Percentiles rank a stretch among this genome's conserved stretches.
phyloP scores from a whole-genome alignment of 2,888 invertebrate species.

The Allygus modestus region DNA sequence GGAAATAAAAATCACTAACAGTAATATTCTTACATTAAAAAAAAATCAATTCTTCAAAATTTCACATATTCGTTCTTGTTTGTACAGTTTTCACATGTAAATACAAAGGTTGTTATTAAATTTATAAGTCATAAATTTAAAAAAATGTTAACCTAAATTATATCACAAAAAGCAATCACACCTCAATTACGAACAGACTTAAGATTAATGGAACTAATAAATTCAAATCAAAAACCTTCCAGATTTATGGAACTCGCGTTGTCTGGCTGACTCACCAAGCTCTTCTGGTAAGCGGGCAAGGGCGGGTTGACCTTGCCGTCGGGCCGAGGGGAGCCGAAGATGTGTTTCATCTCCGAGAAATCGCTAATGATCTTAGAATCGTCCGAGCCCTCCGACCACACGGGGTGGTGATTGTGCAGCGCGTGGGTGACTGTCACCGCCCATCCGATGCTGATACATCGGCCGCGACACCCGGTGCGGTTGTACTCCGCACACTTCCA shows the following conservation, averaged over 20 bases:
- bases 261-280: not conserved
- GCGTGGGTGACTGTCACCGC: conserved; percentile 60
- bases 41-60: too few species aligned
- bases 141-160: not conserved
- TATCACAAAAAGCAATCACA: conserved; percentile 40
- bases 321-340: conserved; percentile 4
- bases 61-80: too few species aligned
- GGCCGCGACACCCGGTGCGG: conserved; percentile 60
- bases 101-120: too few species aligned
- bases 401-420: conserved; percentile 58
- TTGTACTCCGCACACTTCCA: conserved; percentile 64
- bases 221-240: conserved; percentile 27
- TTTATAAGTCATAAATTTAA: too few species aligned
- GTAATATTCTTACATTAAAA: too few species aligned
- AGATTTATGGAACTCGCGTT: not conserved
- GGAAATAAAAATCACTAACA: too few species aligned
- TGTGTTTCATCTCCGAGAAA: conserved; percentile 29
- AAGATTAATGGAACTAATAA: not conserved
- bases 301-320: not conserved
- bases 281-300: conserved; percentile 29
- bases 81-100: too few species aligned
- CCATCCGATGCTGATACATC: conserved; percentile 62
- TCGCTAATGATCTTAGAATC: conserved; percentile 44
- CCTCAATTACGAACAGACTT: not conserved
- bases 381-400: conserved; percentile 5